Base-by-base conservation (phyloP, 2,888 invertebrate species). In the Nemurella pictetii region DNA sequence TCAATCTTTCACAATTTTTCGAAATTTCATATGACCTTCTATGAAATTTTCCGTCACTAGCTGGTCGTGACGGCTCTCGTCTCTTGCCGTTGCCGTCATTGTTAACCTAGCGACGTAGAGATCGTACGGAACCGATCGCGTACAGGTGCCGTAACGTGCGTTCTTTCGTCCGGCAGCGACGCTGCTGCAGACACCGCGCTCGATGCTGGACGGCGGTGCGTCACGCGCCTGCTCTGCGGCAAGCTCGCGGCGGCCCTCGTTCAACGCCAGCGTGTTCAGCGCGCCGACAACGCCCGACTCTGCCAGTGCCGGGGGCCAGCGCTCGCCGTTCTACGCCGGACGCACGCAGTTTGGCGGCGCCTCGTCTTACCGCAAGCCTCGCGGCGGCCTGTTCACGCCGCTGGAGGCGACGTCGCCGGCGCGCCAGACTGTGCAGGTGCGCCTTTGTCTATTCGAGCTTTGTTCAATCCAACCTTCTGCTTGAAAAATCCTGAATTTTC, bases 271-370 rank as follows among this genome's bases (percentile, higher is more conserved):
- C 82, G 36, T 82, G 27, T 82, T 55, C 82, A 82, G 55, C n/a
- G 26, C 25, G 25, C 80, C 80, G 32, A 12, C 55, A 7, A 26
- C 82, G 29, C 55, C 55, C 20, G 28, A 12, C 30, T 29, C 2
- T 0, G 4, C 30, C 5, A 28, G 25, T 27, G 27, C 9, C n/a
- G 5, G 12, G 12, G 28, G 78, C 30, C 28, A 74, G 4, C 80
- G 82, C 27, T 96, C 96, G 0, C 95, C 96, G 20, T 96, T 96
- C 89, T 96, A 96, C 89, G 92, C 92, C 86, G 96, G 96, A 29
- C 92, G 92, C 86, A 96, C 95, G 0, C 94, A 93, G 87, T 96
- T 95, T 89, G 96, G 96, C 0, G 96, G 96, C 74, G 94, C 95
- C 20, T 92, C 94, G 20, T 92, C 93, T 0, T 94, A 94, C 84